These are phyloP conservation scores for Bhutanitis thaidina DNA, from an alignment of 2,888 invertebrate genomes.

Conservation along the genomic window DNA sequence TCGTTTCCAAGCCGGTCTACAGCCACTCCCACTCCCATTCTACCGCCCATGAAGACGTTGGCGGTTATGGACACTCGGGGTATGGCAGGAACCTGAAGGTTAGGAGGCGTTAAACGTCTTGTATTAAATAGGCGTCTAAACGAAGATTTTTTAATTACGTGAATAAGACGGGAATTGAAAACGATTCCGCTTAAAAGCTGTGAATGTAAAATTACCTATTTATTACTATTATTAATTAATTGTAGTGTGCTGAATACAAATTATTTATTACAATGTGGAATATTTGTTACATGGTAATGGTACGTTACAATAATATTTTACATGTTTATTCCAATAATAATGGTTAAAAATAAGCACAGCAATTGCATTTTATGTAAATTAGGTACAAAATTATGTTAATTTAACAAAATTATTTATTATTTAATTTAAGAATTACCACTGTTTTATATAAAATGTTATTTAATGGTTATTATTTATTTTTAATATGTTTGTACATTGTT, in stretches of 20 bases:
- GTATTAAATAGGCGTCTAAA: no score
- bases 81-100: conserved; percentile 67
- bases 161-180: neutral
- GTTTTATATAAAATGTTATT: no score
- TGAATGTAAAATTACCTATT: neutral
- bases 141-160: neutral
- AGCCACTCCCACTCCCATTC: conserved; percentile 82
- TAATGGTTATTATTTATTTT: no score
- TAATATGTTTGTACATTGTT: no score
- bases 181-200: neutral
- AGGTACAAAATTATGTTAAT: neutral
- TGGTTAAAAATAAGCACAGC: conserved; percentile 5
- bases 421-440: conserved; percentile 14
- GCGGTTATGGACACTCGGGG: conserved; percentile 76
- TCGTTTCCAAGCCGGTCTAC: conserved; percentile 90
- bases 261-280: neutral
- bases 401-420: conserved; percentile 13
- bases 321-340: neutral
- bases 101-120: conserved; percentile 39
- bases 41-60: conserved; percentile 79
- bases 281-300: neutral
- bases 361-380: conserved; percentile 14
- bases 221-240: neutral
- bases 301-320: no score
- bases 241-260: neutral